Base-by-base conservation (phyloP, 2,113 vertebrate genomes). In the Dinomys branickii region DNA sequence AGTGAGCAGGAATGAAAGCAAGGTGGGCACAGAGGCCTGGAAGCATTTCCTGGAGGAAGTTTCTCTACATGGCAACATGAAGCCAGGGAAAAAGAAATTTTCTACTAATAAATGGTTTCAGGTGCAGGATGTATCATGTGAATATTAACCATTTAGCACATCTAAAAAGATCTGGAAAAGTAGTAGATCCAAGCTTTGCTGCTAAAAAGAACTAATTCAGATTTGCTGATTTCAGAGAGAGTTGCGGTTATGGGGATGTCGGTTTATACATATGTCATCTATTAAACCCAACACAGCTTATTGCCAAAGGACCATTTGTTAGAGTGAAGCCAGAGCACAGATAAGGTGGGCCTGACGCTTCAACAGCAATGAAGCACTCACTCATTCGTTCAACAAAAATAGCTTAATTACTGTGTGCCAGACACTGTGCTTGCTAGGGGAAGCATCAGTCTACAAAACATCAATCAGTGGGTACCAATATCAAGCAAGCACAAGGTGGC, bases 401-500 rank as follows among this genome's bases (percentile, higher is more conserved):
- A 85, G 59, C 22, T 14, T 84, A 89, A 83, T n/a, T 41, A 86
- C 3, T 7, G 22, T 47, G 11, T 24, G 17, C 52, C 44, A 80
- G 50, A 54, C 17, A 11, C 77, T 17, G 14, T 19, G 56, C 54
- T 82, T 28, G 38, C 38, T 2, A 5, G 50, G 10, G 38, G 52
- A 73, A n/a, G 73, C 0, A 2, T 10, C 28, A 38, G 22, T 3
- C 0, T 14, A 11, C 3, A 38, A 38, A 56, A 41, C n/a, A 81
- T 7, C 65, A 83, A 44, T 67, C 38, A 33, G 41, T 10, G 14
- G 17, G 59, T 28, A 67, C 82, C 69, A 20, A 16, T 83, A 87
- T 35, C 59, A 69, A 94, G 78, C 41, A 78, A 93, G 94, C 95
- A 96, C 96, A 91, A 97, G 94, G 96, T 92, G 96, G 97, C 97